These are phyloP conservation scores for Archivesica marissinica DNA, from an alignment of 1,140 invertebrate species.

Conservation along the genomic window DNA sequence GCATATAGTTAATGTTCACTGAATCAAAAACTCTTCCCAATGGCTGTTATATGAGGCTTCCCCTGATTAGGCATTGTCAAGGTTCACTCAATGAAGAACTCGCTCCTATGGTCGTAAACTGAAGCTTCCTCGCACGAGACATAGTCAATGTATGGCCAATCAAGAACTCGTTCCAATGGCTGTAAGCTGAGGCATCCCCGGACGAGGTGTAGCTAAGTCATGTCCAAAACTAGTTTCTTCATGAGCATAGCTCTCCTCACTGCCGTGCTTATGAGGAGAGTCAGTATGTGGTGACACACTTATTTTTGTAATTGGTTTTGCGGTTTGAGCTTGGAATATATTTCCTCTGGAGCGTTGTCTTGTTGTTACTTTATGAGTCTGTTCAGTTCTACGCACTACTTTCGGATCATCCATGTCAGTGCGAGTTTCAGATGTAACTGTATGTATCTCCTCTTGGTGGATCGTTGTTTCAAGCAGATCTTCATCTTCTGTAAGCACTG, in stretches of 20 bases:
- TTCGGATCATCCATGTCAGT: neutral
- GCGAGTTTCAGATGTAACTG: conserved; percentile 8
- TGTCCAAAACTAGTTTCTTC: neutral
- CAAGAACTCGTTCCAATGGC: neutral
- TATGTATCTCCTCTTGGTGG: conserved; percentile 14
- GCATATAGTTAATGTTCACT: too few relatives aligned
- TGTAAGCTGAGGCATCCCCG: neutral
- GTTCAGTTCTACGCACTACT: neutral
- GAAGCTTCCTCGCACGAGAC: too few relatives aligned
- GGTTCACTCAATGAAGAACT: too few relatives aligned
- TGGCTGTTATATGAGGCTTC: too few relatives aligned
- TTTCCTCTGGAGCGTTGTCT: neutral
- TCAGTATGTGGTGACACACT: neutral
- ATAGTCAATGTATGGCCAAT: too few relatives aligned
- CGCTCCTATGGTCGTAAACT: too few relatives aligned
- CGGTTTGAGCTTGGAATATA: neutral
- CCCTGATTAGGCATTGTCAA: too few relatives aligned
- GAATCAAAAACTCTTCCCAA: too few relatives aligned
- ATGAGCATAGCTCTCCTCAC: neutral
- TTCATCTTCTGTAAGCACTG: conserved; percentile 18
- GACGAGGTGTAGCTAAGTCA: neutral
- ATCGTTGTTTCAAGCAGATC: conserved; percentile 16
- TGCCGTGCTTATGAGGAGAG: neutral
- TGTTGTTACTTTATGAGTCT: neutral
- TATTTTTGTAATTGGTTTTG: conserved; percentile 19